These are phyloP conservation scores for Biston betularia DNA, from an alignment of 2,888 invertebrate species.

Conservation along the genomic window DNA sequence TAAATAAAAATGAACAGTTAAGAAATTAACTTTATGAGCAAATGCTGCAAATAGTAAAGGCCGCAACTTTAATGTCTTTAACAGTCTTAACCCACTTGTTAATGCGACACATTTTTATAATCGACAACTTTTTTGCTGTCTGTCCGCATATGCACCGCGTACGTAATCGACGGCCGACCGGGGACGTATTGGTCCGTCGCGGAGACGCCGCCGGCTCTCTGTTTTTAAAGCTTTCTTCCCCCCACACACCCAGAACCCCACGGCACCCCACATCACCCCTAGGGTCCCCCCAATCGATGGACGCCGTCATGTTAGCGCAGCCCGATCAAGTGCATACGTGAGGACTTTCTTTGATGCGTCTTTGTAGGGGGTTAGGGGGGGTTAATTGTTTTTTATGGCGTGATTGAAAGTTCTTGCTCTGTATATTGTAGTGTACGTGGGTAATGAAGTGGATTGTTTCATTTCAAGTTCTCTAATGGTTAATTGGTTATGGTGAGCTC, in stretches of 20 bases:
- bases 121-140: constrained; percentile 51
- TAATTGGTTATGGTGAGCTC: neutral
- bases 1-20: no score
- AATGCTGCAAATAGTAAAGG: no score
- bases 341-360: constrained; percentile 80
- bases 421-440: neutral
- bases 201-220: constrained; percentile 77
- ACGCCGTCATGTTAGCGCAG: constrained; percentile 78
- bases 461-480: neutral
- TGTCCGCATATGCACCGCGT: constrained; percentile 70
- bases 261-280: constrained; percentile 22
- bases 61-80: neutral
- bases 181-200: constrained; percentile 84
- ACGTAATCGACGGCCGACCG: constrained; percentile 82
- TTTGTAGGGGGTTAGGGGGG: constrained; percentile 57
- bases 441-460: constrained; percentile 1
- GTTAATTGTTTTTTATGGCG: constrained; percentile 50
- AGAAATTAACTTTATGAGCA: no score
- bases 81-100: neutral
- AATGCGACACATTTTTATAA: neutral
- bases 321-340: constrained; percentile 83
- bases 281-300: constrained; percentile 75
- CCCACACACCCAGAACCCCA: constrained; percentile 46
- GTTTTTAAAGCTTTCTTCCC: constrained; percentile 73
- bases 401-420: constrained; percentile 17